Percentiles rank a stretch among this genome's conserved stretches.
These are phyloP conservation scores for Anaspis maculata DNA, from an alignment of 2,888 invertebrate species.

Conservation along the genomic window DNA sequence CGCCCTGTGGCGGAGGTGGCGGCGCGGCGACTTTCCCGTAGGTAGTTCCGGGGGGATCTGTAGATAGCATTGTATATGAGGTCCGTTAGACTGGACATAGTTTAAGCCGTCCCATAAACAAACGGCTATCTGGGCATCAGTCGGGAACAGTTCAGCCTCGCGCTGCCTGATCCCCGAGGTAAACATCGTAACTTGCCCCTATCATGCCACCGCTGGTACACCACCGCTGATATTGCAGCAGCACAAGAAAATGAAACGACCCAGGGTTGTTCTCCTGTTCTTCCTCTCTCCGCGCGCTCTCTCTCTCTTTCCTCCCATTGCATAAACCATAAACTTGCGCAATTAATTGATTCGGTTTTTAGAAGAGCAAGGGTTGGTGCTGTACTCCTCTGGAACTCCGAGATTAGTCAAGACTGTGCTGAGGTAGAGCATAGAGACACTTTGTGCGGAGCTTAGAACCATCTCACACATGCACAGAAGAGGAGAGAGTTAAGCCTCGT, in stretches of 20 bases:
- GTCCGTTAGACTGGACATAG: constrained; percentile 44
- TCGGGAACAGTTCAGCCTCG: constrained; percentile 39
- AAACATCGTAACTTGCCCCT: constrained; percentile 42
- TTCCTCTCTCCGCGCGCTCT: too few relatives aligned
- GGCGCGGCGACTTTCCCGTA: constrained; percentile 18
- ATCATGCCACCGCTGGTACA: constrained; percentile 31
- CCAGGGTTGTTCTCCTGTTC: too few relatives aligned
- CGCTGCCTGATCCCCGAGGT: constrained; percentile 39
- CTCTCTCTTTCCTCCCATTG: too few relatives aligned
- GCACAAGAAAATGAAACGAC: constrained; percentile 14
- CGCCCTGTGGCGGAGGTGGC: constrained; percentile 1
- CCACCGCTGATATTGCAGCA: constrained; percentile 12
- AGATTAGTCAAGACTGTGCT: too few relatives aligned
- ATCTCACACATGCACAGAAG: constrained; percentile 9
- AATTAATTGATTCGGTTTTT: too few relatives aligned
- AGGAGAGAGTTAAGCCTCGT: constrained; percentile 14
- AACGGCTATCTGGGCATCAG: constrained; percentile 43
- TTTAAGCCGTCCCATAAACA: constrained; percentile 45
- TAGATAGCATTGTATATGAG: constrained; percentile 45
- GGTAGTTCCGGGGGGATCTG: constrained; percentile 39
- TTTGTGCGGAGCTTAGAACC: too few relatives aligned
- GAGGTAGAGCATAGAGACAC: too few relatives aligned
- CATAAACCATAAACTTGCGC: too few relatives aligned
- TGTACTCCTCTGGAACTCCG: too few relatives aligned
- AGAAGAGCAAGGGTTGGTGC: too few relatives aligned